phyloP scores from a whole-genome alignment of 2,797 vertebrate species.

The Myiothlypis coronata region DNA sequence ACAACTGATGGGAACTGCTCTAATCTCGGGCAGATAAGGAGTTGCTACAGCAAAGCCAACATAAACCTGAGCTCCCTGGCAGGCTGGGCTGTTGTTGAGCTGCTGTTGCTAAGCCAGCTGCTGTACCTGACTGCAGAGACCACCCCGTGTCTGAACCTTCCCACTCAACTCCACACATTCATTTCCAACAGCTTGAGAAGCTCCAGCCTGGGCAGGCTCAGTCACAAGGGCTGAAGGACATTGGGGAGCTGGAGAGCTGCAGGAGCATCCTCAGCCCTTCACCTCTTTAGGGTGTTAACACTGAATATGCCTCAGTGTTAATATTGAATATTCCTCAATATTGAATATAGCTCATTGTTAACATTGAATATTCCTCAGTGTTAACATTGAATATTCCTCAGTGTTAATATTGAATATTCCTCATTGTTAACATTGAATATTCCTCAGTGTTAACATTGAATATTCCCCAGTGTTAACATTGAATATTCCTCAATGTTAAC shows the following conservation, averaged over 20 bases:
- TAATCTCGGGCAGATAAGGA: slow-evolving; percentile 74
- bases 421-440: too few species aligned
- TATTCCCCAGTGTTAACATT: too few species aligned
- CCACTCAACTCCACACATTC: slow-evolving; percentile 53
- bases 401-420: too few species aligned
- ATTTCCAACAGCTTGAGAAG: slow-evolving; percentile 71
- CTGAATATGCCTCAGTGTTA: neutral
- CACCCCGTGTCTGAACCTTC: slow-evolving; percentile 37
- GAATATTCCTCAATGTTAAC: too few species aligned
- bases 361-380: too few species aligned
- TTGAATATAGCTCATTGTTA: too few species aligned
- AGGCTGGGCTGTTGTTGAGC: slow-evolving; percentile 38
- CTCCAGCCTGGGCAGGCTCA: slow-evolving; percentile 65
- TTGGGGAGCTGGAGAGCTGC: neutral
- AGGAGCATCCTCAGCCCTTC: neutral
- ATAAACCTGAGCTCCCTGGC: slow-evolving; percentile 55
- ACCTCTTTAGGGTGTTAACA: neutral
- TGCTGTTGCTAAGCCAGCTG: slow-evolving; percentile 50
- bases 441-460: neutral
- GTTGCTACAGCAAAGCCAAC: slow-evolving; percentile 78
- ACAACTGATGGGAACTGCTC: slow-evolving; percentile 48
- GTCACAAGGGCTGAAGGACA: slow-evolving; percentile 19
- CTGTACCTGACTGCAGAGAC: slow-evolving; percentile 44
- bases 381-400: too few species aligned
- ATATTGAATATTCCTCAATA: too few species aligned